phyloP scores from a whole-genome alignment of 2,888 invertebrate genomes.

The Frankliniella intonsa region DNA sequence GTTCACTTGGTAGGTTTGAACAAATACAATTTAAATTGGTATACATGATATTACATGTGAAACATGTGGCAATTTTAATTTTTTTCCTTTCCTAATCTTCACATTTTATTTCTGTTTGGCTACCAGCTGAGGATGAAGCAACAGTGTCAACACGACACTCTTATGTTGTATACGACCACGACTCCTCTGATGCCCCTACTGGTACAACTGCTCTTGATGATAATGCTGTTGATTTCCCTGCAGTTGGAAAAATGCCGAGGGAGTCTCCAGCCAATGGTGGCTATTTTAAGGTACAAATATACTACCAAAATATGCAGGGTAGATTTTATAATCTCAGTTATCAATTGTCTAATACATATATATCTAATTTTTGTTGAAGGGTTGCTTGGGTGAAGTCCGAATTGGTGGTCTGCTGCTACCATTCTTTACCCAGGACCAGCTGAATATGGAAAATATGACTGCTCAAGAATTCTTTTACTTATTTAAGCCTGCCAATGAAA shows the following conservation, averaged over 20 bases:
- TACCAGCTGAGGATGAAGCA: neutral
- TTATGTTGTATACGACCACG: neutral
- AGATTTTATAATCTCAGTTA: neutral
- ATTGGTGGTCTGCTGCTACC: slow-evolving; percentile 79
- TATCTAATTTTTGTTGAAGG: slow-evolving; percentile 51
- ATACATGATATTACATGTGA: too few relatives aligned
- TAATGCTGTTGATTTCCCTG: slow-evolving; percentile 8
- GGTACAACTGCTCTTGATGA: neutral
- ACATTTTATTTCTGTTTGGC: neutral
- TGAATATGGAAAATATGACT: slow-evolving; percentile 54
- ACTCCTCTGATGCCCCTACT: neutral
- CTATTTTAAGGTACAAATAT: neutral
- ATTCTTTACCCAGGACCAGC: slow-evolving; percentile 71
- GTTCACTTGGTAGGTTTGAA: slow-evolving; percentile 35
- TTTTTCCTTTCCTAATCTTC: neutral
- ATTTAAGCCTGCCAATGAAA: slow-evolving; percentile 31
- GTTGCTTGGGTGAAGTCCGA: slow-evolving; percentile 83
- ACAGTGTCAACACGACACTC: neutral
- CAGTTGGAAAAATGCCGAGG: neutral
- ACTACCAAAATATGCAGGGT: neutral
- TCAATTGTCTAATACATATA: neutral
- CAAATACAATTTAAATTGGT: neutral
- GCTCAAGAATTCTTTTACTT: slow-evolving; percentile 46
- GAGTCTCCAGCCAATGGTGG: neutral
- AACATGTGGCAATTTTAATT: neutral